Percentiles rank a stretch among this genome's conserved stretches.
Conservation (phyloP, 2,113 vertebrate species). For the Halichoerus grypus region DNA sequence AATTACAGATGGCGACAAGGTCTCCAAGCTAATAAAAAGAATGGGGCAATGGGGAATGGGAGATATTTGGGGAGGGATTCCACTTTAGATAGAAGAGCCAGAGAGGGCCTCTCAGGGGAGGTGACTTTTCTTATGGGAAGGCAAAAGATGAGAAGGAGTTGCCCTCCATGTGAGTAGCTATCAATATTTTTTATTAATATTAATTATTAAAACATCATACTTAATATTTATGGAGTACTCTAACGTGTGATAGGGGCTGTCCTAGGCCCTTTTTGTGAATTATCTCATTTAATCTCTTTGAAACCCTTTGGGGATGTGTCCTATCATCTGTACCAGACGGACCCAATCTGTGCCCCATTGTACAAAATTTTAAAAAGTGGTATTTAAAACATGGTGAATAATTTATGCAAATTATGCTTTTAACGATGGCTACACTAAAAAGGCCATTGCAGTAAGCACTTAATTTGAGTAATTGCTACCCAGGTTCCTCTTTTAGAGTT, state of each 20-base stretch:
- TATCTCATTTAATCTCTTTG: not conserved
- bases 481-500: slow-evolving; percentile 85
- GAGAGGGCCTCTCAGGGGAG: not conserved
- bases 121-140: not conserved
- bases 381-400: slow-evolving; percentile 86
- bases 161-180: not conserved
- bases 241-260: too few relatives aligned
- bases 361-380: slow-evolving; percentile 83
- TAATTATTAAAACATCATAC: not conserved
- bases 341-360: not conserved
- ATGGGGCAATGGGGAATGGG: not conserved
- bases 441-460: slow-evolving; percentile 85
- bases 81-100: not conserved
- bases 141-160: not conserved
- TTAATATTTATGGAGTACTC: not conserved
- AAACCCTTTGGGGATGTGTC: not conserved
- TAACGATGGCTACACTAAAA: slow-evolving; percentile 86
- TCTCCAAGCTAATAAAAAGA: not conserved
- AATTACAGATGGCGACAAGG: not conserved
- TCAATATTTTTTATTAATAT: not conserved
- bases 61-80: not conserved
- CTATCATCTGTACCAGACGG: not conserved
- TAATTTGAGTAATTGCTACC: slow-evolving; percentile 85
- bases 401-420: slow-evolving; percentile 87
- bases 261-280: not conserved